These are phyloP conservation scores for Callosobruchus maculatus DNA, from an alignment of 2,888 invertebrate genomes.

Conservation along the genomic window DNA sequence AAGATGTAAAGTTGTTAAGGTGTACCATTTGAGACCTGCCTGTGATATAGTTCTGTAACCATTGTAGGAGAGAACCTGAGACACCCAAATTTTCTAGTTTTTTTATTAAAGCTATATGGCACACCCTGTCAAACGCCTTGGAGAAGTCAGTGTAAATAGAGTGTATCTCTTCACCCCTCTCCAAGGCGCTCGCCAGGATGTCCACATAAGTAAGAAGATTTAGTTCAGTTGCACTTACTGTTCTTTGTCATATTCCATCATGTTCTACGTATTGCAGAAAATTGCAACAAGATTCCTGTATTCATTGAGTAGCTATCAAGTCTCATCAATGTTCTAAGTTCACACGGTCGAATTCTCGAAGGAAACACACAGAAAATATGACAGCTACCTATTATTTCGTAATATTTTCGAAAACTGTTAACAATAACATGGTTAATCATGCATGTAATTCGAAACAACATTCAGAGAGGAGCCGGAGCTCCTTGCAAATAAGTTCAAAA, in stretches of 20 bases:
- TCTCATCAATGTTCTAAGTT: not conserved
- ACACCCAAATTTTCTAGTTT: too few species aligned
- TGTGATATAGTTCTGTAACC: too few species aligned
- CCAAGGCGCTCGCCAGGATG: too few species aligned
- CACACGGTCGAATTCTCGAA: not conserved
- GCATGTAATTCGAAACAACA: conserved; percentile 37
- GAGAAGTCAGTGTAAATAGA: too few species aligned
- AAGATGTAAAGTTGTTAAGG: too few species aligned
- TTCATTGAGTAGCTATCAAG: not conserved
- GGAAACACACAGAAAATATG: not conserved
- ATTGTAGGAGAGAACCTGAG: too few species aligned
- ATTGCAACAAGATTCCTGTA: not conserved
- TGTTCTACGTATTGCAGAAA: not conserved
- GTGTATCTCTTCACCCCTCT: too few species aligned
- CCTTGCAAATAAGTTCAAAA: not conserved
- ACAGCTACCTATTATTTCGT: conserved; percentile 26
- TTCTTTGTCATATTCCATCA: not conserved
- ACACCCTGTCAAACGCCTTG: too few species aligned
- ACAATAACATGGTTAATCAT: conserved; percentile 41
- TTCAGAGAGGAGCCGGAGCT: not conserved
- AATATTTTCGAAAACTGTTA: conserved; percentile 34
- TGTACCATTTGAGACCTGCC: too few species aligned
- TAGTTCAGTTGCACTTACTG: not conserved
- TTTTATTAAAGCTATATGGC: too few species aligned
- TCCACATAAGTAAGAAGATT: too few species aligned